A percentile compares a stretch with the other conserved stretches of the same genome.
Evolutionary conservation across 2,888 invertebrate species (phyloP).

Genomic region (Gisinianus flammeolus): DNA sequence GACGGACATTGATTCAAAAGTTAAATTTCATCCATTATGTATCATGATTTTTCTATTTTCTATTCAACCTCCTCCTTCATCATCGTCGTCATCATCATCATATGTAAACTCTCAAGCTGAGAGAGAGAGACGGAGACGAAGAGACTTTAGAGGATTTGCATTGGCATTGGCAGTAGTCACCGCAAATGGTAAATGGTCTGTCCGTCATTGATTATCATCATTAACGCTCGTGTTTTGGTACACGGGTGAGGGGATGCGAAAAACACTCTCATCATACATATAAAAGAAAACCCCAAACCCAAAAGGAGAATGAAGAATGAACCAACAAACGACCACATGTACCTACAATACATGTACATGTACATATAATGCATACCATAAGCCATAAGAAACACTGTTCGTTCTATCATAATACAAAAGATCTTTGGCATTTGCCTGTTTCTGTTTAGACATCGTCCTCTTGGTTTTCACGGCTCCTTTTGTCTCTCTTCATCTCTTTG

Average conservation of each 20-base stretch:
- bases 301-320: background rate
- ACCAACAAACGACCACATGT: background rate
- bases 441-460: too few species aligned
- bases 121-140: background rate
- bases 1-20: conserved; percentile 10
- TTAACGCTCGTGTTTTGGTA: conserved; percentile 12
- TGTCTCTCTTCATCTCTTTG: background rate
- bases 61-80: background rate
- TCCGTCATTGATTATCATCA: conserved; percentile 36
- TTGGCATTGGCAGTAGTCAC: too few species aligned
- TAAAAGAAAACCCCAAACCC: background rate
- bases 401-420: too few species aligned
- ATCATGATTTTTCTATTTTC: background rate
- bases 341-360: too few species aligned
- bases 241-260: too few species aligned
- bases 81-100: too few species aligned
- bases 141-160: too few species aligned
- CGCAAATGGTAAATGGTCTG: conserved; percentile 10
- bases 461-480: background rate
- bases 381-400: too few species aligned
- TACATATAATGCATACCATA: too few species aligned
- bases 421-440: too few species aligned
- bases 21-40: background rate
- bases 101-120: background rate
- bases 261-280: too few species aligned